Conservation (phyloP, 2,113 vertebrate species). For the Neotragus pygmaeus region DNA sequence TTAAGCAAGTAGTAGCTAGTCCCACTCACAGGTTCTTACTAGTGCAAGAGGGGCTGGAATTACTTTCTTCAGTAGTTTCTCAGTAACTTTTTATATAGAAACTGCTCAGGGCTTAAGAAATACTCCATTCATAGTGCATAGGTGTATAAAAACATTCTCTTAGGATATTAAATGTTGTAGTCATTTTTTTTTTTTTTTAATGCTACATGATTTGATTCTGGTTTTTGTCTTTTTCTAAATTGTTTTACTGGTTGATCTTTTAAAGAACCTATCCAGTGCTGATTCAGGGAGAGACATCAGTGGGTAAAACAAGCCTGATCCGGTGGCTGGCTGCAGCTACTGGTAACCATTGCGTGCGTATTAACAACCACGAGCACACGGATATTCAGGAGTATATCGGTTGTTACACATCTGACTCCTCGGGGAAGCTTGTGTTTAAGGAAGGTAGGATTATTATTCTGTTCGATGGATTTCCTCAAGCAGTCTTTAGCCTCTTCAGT, state of each 20-base stretch:
- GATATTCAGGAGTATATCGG: constrained; percentile 99
- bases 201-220: not conserved
- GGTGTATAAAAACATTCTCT: not conserved
- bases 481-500: not conserved
- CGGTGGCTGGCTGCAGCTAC: constrained; percentile 91
- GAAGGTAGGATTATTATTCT: constrained; percentile 82
- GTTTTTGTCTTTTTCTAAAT: not conserved
- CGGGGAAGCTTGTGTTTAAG: constrained; percentile 92
- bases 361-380: constrained; percentile 99
- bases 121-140: not conserved
- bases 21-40: not conserved
- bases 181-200: not conserved
- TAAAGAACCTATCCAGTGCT: constrained; percentile 92
- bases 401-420: constrained; percentile 92
- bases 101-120: not conserved
- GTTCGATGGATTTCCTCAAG: not conserved
- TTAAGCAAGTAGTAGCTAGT: not conserved
- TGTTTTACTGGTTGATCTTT: constrained; percentile 40
- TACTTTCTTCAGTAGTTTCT: constrained; percentile 3
- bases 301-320: constrained; percentile 98
- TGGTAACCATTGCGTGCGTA: constrained; percentile 95
- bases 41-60: not conserved
- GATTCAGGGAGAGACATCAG: constrained; percentile 96
- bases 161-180: not conserved
- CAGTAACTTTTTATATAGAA: not conserved